Base-by-base conservation (phyloP, 2,888 invertebrate species). In the Xestoiulus laeticollis region DNA sequence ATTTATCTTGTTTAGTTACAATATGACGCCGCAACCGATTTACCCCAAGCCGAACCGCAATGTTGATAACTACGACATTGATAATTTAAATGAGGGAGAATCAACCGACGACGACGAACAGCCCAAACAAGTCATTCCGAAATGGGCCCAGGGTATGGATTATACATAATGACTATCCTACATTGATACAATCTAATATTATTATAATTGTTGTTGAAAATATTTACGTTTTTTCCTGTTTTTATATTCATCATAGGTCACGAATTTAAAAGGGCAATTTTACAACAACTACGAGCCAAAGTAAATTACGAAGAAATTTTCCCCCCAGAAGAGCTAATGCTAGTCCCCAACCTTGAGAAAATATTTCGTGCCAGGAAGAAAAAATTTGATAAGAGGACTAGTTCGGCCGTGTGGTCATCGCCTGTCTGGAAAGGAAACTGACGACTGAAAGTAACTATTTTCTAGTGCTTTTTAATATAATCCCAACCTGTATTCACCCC, bases 81-180 rank as follows among this genome's bases (percentile, higher is more conserved):
- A 38, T 26, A 48, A 48, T 48, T 48, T 85, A 16, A 26, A 43
- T 19, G 85, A 85, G 48, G 48, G 44, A 8, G 85, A 85, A 26
- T 85, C 85, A 12, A 85, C 85, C 30, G 85, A 85, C 26, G 85
- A 85, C 19, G 85, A 85, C 30, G 85, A 85, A 10, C 38, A 85
- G 30, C 85, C 85, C 1, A 85, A 26, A 48, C 38, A 85, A 44
- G 30, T 32, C 14, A 48, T 85, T n/a, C 85, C 85, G 1, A 16
- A 26, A 4, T 85, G 85, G 85, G 85, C 85, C 8, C 22, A 85
- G n/a, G 85, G 85, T 85, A n/a, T 33, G 1, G 83, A 30, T 33
- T 33, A 22, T 26, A 1, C 16, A 1, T 16, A 48, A 48, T 48
- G 10, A 4, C 12, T n/a, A 2, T 14, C 6, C 6, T 32, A 82